Conservation (phyloP, 2,888 invertebrate species). For the Trypoxylon attenuatum region DNA sequence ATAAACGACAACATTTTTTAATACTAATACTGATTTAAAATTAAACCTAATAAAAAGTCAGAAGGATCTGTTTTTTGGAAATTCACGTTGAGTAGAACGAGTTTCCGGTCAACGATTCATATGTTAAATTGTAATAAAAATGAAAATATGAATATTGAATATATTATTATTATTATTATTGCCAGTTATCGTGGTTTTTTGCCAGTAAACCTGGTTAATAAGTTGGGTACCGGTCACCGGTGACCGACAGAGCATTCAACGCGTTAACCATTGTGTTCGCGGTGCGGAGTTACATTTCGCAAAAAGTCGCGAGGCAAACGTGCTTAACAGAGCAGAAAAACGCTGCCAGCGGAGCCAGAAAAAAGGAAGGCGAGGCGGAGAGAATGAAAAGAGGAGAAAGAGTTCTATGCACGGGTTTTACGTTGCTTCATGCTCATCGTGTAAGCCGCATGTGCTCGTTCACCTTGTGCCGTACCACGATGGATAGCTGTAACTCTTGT, state of each 20-base stretch:
- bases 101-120: too few species aligned
- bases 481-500: conserved; percentile 6
- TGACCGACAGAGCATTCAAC: neutral
- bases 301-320: conserved; percentile 10
- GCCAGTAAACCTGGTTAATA: neutral
- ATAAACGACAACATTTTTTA: too few species aligned
- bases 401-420: conserved; percentile 22
- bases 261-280: neutral
- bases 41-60: too few species aligned
- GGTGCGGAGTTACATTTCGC: conserved; percentile 11
- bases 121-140: too few species aligned
- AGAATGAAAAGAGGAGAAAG: conserved; percentile 5
- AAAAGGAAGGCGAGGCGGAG: too few species aligned
- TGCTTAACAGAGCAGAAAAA: conserved; percentile 55
- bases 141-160: too few species aligned
- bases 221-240: neutral
- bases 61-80: too few species aligned
- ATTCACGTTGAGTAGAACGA: too few species aligned
- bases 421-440: conserved; percentile 24
- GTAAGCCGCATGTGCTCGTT: conserved; percentile 35
- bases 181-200: neutral
- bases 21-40: too few species aligned
- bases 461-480: conserved; percentile 26
- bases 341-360: neutral
- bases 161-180: too few species aligned